phyloP scores from a whole-genome alignment of 2,888 invertebrate species.

The Odontothrips loti region DNA sequence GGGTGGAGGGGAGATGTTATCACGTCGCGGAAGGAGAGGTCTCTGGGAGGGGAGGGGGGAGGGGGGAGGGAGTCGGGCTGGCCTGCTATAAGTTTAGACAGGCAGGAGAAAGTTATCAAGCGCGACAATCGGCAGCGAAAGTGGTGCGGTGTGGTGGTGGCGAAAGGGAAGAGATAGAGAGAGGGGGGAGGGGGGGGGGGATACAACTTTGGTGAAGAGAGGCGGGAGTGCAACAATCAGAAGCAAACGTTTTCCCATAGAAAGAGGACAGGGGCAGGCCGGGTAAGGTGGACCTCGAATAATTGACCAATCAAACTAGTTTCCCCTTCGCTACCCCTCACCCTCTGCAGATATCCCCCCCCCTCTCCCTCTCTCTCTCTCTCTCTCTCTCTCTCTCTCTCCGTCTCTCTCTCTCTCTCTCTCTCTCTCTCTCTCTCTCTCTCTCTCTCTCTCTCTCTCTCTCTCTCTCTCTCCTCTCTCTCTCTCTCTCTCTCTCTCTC shows the following conservation, averaged over 20 bases:
- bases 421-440: too few relatives aligned
- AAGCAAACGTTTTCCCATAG: neutral
- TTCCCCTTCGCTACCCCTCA: neutral
- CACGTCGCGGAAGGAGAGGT: neutral
- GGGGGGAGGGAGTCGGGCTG: neutral
- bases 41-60: too few relatives aligned
- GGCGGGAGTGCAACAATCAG: neutral
- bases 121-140: constrained; percentile 12
- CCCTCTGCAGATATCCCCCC: neutral
- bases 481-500: too few relatives aligned
- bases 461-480: too few relatives aligned
- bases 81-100: neutral
- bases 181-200: neutral
- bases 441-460: too few relatives aligned
- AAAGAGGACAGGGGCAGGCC: neutral
- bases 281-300: neutral
- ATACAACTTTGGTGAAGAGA: neutral
- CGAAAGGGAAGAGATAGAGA: neutral
- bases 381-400: too few relatives aligned
- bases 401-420: too few relatives aligned
- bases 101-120: constrained; percentile 22
- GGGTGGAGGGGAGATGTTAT: neutral
- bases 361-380: neutral
- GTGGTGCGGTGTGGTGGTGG: neutral
- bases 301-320: constrained; percentile 4